Percentiles rank a stretch among this genome's conserved stretches.
Conservation (phyloP, 2,113 vertebrate species). For the Cyanocitta stelleri region DNA sequence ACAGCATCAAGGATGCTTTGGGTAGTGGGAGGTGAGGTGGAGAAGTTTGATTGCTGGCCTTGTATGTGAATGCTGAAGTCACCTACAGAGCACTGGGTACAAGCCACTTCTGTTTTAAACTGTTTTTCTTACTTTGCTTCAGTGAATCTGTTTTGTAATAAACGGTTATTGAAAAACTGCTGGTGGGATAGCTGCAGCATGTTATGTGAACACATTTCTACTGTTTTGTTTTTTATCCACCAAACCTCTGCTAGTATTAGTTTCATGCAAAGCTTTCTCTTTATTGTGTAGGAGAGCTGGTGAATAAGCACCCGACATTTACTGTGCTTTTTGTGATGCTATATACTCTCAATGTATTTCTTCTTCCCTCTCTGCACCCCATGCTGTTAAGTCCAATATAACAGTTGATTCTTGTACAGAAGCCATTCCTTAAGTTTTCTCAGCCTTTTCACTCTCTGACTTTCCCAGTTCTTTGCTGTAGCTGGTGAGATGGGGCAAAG, state of each 20-base stretch:
- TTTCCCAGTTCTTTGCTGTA: not conserved
- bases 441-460: not conserved
- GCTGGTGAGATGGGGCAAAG: not conserved
- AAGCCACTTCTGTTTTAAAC: not conserved
- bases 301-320: not conserved
- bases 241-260: not conserved
- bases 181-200: not conserved
- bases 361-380: not conserved
- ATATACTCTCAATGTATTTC: not conserved
- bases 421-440: not conserved
- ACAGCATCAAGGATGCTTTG: not conserved
- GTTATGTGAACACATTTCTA: not conserved
- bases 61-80: not conserved
- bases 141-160: not conserved
- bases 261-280: not conserved
- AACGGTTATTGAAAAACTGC: not conserved
- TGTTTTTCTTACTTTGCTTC: not conserved
- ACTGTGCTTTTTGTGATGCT: not conserved
- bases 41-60: not conserved
- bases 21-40: not conserved
- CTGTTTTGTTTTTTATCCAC: rapidly evolving
- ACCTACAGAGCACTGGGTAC: rapidly evolving
- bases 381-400: not conserved
- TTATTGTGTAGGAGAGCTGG: not conserved
- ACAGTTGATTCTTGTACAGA: not conserved